These are phyloP conservation scores for Masticophis lateralis DNA, from an alignment of 2,797 vertebrate genomes.

Conservation along the genomic window DNA sequence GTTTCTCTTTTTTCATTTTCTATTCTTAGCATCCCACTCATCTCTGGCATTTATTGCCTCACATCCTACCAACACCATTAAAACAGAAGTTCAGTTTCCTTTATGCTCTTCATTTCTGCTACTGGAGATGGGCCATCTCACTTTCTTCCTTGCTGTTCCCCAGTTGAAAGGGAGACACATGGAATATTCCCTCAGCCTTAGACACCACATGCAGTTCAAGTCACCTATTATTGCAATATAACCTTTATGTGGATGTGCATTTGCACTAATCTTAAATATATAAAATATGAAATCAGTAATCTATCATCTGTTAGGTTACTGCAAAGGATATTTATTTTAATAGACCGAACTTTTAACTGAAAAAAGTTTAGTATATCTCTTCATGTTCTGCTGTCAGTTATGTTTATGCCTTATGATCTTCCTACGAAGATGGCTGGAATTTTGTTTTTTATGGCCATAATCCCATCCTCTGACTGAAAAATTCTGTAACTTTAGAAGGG, in stretches of 20 bases:
- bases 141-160: neutral
- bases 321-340: neutral
- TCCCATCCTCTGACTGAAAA: neutral
- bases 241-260: neutral
- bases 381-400: neutral
- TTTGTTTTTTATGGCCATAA: neutral
- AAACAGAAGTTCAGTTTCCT: neutral
- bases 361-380: neutral
- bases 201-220: neutral
- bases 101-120: neutral
- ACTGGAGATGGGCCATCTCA: neutral
- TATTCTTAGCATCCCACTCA: neutral
- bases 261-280: neutral
- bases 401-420: neutral
- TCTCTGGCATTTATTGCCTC: neutral
- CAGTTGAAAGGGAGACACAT: neutral
- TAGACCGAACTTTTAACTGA: neutral
- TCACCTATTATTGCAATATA: neutral
- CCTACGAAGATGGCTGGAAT: neutral
- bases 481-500: neutral
- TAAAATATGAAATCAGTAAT: neutral
- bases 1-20: conserved; percentile 19
- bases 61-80: conserved; percentile 6
- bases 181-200: neutral
- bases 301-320: neutral